phyloP scores from a whole-genome alignment of 2,113 vertebrate genomes.

The Campylomormyrus tamandua region DNA sequence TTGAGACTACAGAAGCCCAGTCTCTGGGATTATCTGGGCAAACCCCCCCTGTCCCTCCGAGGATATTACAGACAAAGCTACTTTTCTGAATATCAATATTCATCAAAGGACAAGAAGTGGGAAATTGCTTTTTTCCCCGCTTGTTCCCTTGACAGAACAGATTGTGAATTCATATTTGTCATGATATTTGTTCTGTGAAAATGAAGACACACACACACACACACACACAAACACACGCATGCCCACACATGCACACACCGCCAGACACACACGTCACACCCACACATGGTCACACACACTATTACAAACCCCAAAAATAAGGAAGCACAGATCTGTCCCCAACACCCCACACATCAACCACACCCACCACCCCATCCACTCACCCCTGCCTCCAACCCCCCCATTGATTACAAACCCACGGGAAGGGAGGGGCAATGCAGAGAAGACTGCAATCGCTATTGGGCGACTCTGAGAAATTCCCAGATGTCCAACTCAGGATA shows the following conservation, averaged over 20 bases:
- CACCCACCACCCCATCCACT: not conserved
- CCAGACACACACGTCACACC: slow-evolving; percentile 7
- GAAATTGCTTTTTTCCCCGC: slow-evolving; percentile 25
- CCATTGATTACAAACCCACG: slow-evolving; percentile 6
- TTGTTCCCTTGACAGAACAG: not conserved
- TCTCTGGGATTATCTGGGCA: not conserved
- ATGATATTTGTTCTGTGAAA: not conserved
- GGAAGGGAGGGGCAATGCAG: not conserved
- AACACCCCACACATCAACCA: not conserved
- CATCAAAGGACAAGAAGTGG: slow-evolving; percentile 43
- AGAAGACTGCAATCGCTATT: not conserved
- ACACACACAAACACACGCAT: not conserved
- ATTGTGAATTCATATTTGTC: not conserved
- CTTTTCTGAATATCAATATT: slow-evolving; percentile 40
- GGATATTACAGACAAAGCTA: not conserved
- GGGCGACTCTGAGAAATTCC: not conserved
- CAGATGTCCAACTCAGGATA: not conserved
- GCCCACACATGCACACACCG: not conserved
- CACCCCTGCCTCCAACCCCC: not conserved
- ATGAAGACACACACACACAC: not conserved
- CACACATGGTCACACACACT: not conserved
- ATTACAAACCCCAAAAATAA: not conserved
- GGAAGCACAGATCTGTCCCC: not conserved
- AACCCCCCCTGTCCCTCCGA: not conserved
- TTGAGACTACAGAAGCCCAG: not conserved